These are phyloP conservation scores for Ammospiza nelsoni DNA, from an alignment of 2,113 vertebrate species.

Conservation along the genomic window DNA sequence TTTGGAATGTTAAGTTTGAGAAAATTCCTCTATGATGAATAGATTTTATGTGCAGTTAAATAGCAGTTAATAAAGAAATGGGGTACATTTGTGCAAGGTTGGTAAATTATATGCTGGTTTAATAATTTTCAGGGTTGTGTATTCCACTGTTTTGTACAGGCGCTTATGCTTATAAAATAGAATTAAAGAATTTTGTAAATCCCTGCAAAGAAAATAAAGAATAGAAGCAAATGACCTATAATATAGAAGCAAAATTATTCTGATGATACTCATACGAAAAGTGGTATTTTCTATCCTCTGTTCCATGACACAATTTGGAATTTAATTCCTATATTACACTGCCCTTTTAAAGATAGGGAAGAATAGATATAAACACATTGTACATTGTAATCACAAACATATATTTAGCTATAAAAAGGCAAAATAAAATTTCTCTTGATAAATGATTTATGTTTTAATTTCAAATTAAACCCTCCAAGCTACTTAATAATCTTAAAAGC, in stretches of 20 bases:
- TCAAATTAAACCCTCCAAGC: background rate
- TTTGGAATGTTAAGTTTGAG: background rate
- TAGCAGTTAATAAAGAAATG: background rate
- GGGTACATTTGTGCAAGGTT: background rate
- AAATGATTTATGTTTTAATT: background rate
- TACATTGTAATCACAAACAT: background rate
- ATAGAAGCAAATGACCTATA: background rate
- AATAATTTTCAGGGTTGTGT: background rate
- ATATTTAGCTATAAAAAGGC: background rate
- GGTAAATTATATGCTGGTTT: background rate
- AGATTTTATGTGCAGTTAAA: background rate
- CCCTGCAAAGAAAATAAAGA: background rate
- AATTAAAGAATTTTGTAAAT: background rate
- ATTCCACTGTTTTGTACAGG: background rate
- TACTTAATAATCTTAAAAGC: background rate
- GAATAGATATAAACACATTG: background rate
- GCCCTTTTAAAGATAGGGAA: background rate
- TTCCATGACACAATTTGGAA: background rate
- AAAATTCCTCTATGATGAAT: background rate
- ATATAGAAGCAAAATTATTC: background rate
- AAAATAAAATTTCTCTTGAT: background rate
- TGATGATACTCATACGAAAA: background rate
- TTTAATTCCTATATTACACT: background rate
- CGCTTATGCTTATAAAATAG: background rate
- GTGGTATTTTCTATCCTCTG: background rate